A percentile compares a stretch with the other conserved stretches of the same genome.
These are phyloP conservation scores for Chitala chitala DNA, from an alignment of 2,113 vertebrate genomes.

Conservation along the genomic window DNA sequence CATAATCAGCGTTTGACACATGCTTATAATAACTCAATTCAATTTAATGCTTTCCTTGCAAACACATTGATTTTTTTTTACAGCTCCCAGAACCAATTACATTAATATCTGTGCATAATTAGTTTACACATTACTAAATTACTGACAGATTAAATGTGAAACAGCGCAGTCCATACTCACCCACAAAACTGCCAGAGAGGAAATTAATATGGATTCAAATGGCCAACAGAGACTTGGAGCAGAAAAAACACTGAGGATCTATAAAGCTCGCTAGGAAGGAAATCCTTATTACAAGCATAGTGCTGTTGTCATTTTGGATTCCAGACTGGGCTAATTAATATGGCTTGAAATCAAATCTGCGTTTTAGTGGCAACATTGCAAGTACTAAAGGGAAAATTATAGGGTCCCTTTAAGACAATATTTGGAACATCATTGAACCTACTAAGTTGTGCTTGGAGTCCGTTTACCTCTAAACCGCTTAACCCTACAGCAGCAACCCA, in stretches of 20 bases:
- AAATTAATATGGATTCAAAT: slow-evolving; percentile 99
- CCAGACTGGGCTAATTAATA: slow-evolving; percentile 59
- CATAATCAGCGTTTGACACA: slow-evolving; percentile 77
- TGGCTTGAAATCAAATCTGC: slow-evolving; percentile 59
- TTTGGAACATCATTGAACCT: too few species aligned
- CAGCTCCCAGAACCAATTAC: slow-evolving; percentile 89
- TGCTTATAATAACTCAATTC: slow-evolving; percentile 78
- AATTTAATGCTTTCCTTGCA: slow-evolving; percentile 81
- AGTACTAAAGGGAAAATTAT: slow-evolving; percentile 24
- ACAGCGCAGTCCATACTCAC: slow-evolving; percentile 92
- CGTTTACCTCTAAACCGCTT: too few species aligned
- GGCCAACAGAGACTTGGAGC: slow-evolving; percentile 83
- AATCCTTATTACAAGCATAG: slow-evolving; percentile 76
- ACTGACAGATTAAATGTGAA: slow-evolving; percentile 99
- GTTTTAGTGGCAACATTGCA: slow-evolving; percentile 54
- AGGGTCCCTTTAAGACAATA: slow-evolving; percentile 16
- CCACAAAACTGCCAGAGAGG: slow-evolving; percentile 96
- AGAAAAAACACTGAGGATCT: slow-evolving; percentile 79
- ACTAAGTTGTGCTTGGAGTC: too few species aligned
- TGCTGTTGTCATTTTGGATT: slow-evolving; percentile 65
- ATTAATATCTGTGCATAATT: slow-evolving; percentile 99
- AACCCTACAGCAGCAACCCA: neutral
- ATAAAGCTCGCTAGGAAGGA: slow-evolving; percentile 86
- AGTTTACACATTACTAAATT: slow-evolving; percentile 99
- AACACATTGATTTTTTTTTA: slow-evolving; percentile 93